phyloP scores from a whole-genome alignment of 2,113 vertebrate species.

The Anarhynchus alexandrinus region DNA sequence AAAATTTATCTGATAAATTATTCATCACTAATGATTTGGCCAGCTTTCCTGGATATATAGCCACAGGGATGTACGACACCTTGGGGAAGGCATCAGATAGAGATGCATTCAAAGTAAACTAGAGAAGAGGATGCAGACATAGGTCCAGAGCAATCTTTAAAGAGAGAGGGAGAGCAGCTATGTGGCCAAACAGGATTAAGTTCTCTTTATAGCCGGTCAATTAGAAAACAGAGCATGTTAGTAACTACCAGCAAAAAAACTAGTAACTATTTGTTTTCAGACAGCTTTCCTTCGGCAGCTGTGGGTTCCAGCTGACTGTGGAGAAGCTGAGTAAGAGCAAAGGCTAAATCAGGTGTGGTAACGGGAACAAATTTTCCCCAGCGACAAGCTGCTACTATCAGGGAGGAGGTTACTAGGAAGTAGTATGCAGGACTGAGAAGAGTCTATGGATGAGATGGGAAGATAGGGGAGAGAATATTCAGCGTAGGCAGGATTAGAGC shows the following conservation, averaged over 20 bases:
- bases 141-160: not conserved
- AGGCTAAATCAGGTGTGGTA: conserved; percentile 46
- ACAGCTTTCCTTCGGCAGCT: not conserved
- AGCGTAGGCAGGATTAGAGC: conserved; percentile 44
- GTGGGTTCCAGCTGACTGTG: not conserved
- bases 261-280: not conserved
- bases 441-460: conserved; percentile 18
- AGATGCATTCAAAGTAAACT: conserved; percentile 34
- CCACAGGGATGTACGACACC: conserved; percentile 59
- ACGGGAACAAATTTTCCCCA: not conserved
- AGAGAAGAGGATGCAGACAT: not conserved
- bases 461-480: not conserved
- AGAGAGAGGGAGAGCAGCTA: not conserved
- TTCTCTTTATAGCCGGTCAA: not conserved
- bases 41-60: conserved; percentile 61
- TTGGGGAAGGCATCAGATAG: conserved; percentile 51
- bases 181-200: not conserved
- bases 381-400: not conserved
- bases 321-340: not conserved
- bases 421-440: not conserved
- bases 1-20: conserved; percentile 65
- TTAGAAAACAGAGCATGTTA: not conserved
- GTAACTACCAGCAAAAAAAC: not conserved
- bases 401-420: conserved; percentile 19
- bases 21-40: conserved; percentile 58